phyloP scores from a whole-genome alignment of 2,797 vertebrate species.

The Pipistrellus nathusii region DNA sequence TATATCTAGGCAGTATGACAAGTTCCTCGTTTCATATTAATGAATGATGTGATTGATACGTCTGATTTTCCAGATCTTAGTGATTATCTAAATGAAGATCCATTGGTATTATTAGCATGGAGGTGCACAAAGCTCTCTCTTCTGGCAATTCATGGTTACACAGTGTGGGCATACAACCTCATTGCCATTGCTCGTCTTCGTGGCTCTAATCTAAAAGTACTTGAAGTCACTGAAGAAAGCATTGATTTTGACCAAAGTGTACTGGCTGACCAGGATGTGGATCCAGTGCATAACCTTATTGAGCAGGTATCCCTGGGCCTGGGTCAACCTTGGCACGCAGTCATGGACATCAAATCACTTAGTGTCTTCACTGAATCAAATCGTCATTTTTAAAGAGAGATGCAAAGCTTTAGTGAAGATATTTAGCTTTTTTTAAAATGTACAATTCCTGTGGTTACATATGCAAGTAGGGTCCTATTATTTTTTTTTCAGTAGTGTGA shows the following conservation, averaged over 20 bases:
- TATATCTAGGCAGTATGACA: constrained; percentile 98
- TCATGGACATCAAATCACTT: constrained; percentile 94
- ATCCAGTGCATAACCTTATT: constrained; percentile 97
- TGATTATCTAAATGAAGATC: constrained; percentile 97
- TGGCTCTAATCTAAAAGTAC: constrained; percentile 94
- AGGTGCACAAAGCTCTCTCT: constrained; percentile 95
- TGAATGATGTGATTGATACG: constrained; percentile 94
- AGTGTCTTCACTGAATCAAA: constrained; percentile 96
- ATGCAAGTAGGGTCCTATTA: constrained; percentile 92
- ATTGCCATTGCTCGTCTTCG: constrained; percentile 98
- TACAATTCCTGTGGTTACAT: constrained; percentile 91
- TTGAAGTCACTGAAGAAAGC: constrained; percentile 98
- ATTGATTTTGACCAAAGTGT: constrained; percentile 98
- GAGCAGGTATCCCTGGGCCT: constrained; percentile 98
- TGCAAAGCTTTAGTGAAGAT: constrained; percentile 97
- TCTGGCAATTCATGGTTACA: constrained; percentile 97
- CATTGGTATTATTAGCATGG: constrained; percentile 96
- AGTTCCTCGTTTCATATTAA: constrained; percentile 97
- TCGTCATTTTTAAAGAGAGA: constrained; percentile 97
- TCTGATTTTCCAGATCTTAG: constrained; percentile 97
- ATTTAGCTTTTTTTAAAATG: constrained; percentile 91
- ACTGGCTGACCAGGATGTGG: constrained; percentile 94
- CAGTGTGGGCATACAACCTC: constrained; percentile 98
- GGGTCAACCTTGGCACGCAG: constrained; percentile 95
- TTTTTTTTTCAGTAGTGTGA: constrained; percentile 91